A percentile compares a stretch with the other conserved stretches of the same genome.
phyloP scores from a whole-genome alignment of 2,113 vertebrate genomes.

The Otocyon megalotis region DNA sequence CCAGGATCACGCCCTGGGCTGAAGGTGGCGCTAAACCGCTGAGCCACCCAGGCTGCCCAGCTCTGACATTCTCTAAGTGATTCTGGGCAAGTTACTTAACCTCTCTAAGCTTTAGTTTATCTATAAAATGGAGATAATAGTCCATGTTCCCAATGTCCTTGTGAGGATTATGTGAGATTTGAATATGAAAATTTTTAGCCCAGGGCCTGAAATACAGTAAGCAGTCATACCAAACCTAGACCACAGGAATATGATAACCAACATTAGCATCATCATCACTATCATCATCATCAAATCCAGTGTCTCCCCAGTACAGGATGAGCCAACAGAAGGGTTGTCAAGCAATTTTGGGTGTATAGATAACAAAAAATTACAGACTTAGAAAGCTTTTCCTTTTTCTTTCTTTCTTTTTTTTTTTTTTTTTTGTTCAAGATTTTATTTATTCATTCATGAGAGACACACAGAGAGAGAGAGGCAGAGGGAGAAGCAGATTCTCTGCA shows the following conservation, averaged over 20 bases:
- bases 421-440: no score
- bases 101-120: neutral
- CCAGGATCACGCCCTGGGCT: no score
- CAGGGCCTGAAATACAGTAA: neutral
- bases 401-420: neutral
- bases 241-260: neutral
- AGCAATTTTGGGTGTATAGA: neutral
- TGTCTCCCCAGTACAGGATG: neutral
- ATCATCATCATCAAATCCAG: neutral
- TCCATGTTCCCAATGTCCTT: neutral
- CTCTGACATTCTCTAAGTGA: slow-evolving; percentile 6
- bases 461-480: no score
- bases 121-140: neutral
- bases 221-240: neutral
- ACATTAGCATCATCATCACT: neutral
- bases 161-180: neutral
- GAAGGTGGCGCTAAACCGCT: no score
- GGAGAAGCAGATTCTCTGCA: no score
- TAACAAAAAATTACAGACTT: neutral
- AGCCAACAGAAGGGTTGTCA: neutral
- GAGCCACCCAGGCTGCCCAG: neutral
- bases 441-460: no score
- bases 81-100: neutral
- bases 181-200: neutral
- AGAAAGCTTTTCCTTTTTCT: neutral